phyloP scores from a whole-genome alignment of 2,888 invertebrate genomes.

The Encarsia formosa region DNA sequence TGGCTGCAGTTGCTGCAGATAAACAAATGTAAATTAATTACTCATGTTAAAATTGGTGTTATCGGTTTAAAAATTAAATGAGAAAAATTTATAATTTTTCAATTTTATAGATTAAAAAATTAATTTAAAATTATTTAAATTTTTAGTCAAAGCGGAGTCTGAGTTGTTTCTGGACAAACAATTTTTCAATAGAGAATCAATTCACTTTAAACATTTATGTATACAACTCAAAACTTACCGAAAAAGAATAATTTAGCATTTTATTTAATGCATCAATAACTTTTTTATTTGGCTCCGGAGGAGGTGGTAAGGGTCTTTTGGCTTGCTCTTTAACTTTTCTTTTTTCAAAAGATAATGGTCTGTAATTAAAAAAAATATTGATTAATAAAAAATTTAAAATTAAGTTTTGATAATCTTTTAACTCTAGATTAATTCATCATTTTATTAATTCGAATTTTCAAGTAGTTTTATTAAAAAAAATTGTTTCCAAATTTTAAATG shows the following conservation, averaged over 20 bases:
- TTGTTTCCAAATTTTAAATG: no score
- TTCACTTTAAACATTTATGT: no score
- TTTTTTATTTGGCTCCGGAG: constrained; percentile 40
- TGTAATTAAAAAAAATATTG: constrained; percentile 15
- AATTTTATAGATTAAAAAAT: neutral
- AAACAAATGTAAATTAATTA: no score
- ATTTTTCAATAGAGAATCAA: no score
- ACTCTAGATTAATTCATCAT: no score
- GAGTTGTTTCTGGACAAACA: no score
- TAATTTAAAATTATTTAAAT: neutral
- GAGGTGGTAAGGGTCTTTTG: constrained; percentile 32
- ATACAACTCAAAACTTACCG: no score
- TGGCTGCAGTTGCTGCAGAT: constrained; percentile 51
- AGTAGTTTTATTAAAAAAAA: neutral
- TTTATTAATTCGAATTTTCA: no score
- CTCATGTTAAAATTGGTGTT: no score
- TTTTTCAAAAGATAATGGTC: constrained; percentile 40
- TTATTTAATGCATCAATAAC: constrained; percentile 51
- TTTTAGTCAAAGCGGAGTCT: no score
- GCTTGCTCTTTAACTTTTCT: constrained; percentile 37
- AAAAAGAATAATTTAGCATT: constrained; percentile 50
- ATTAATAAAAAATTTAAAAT: neutral
- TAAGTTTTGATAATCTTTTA: no score
- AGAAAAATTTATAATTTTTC: neutral
- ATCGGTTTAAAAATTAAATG: no score